A percentile compares a stretch with the other conserved stretches of the same genome.
Evolutionary conservation across 2,113 vertebrate species (phyloP).

Genomic region (Nothocercus nigrocapillus): DNA sequence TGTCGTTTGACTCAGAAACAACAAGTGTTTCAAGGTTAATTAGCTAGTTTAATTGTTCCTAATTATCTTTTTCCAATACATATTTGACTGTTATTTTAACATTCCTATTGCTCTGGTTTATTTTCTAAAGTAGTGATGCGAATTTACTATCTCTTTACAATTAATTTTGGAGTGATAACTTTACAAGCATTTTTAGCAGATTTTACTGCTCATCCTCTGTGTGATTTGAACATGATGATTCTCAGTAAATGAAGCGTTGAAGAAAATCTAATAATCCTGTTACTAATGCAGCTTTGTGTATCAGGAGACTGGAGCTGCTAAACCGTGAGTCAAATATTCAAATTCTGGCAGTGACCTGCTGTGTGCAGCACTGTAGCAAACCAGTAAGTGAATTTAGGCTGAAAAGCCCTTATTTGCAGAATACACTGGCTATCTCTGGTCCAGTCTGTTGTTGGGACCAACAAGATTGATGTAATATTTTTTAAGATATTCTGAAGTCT

Average conservation of each 20-base stretch:
- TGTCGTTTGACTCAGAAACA: neutral
- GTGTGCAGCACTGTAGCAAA: neutral
- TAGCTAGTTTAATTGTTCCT: neutral
- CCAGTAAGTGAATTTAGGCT: neutral
- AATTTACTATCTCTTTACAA: neutral
- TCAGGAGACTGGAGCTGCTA: neutral
- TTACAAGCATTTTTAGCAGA: neutral
- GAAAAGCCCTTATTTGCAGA: neutral
- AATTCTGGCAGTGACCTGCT: neutral
- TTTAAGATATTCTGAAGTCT: neutral
- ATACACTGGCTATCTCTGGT: neutral
- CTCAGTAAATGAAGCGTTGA: neutral
- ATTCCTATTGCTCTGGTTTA: neutral
- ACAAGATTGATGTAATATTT: neutral
- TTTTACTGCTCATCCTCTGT: neutral
- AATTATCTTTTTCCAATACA: neutral
- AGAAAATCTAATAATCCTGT: neutral
- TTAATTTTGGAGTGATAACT: neutral
- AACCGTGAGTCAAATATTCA: neutral
- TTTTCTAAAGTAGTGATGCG: fast-evolving
- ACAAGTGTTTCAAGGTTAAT: neutral
- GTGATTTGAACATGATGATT: neutral
- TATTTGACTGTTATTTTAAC: neutral
- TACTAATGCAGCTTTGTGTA: fast-evolving
- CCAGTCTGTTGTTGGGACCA: neutral